Percentiles rank a stretch among this genome's conserved stretches.
Conservation (phyloP, 2,888 invertebrate species). For the Harpagoxenus sublaevis region DNA sequence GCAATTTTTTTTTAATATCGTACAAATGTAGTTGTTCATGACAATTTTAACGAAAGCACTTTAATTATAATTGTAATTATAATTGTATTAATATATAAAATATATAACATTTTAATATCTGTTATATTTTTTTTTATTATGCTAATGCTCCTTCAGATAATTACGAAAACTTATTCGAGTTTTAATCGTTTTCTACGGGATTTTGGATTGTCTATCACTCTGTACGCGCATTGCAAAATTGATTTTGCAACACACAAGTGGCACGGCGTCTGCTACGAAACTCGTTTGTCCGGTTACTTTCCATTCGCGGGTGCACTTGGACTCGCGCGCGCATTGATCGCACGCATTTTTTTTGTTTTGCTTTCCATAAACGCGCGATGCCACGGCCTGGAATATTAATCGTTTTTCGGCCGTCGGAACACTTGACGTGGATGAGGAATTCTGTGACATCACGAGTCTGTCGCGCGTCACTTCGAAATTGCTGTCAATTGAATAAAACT, state of each 20-base stretch:
- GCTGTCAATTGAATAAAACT: background rate
- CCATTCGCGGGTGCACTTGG: slow-evolving; percentile 46
- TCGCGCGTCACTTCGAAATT: slow-evolving; percentile 9
- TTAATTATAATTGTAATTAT: background rate
- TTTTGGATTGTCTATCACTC: slow-evolving; percentile 35
- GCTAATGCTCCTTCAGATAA: background rate
- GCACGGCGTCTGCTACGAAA: slow-evolving; percentile 41
- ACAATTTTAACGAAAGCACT: background rate
- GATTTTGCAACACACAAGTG: slow-evolving; percentile 54
- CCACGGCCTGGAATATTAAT: slow-evolving; percentile 19
- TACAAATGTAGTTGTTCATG: background rate
- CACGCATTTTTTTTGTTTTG: slow-evolving; percentile 23
- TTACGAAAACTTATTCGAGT: background rate
- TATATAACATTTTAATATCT: background rate
- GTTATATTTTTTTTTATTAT: background rate
- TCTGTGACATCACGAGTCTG: background rate
- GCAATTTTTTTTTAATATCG: background rate
- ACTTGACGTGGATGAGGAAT: slow-evolving; percentile 1
- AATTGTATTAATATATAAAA: background rate
- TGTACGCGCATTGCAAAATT: slow-evolving; percentile 44
- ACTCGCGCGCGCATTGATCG: slow-evolving; percentile 31
- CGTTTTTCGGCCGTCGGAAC: background rate
- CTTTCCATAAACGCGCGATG: slow-evolving; percentile 34
- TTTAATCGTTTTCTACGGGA: slow-evolving; percentile 1
- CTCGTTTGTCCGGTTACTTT: slow-evolving; percentile 57